These are phyloP conservation scores for Trichogramma dendrolimi DNA, from an alignment of 2,888 invertebrate genomes.

Conservation along the genomic window DNA sequence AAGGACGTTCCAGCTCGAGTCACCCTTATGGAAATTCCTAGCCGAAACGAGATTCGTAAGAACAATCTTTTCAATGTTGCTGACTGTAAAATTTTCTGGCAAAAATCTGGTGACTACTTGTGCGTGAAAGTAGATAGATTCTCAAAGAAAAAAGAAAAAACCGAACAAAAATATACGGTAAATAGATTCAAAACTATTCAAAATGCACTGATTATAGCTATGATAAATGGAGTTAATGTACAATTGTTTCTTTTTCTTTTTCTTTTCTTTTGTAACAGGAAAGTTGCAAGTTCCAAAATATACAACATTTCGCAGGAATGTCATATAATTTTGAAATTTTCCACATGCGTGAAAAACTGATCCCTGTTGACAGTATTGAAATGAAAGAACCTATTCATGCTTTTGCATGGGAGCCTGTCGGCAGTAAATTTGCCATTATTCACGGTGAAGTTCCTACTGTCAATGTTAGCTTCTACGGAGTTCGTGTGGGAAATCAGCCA, in stretches of 20 bases:
- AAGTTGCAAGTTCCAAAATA: slow-evolving; percentile 27
- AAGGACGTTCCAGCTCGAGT: slow-evolving; percentile 95
- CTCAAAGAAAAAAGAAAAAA: slow-evolving; percentile 90
- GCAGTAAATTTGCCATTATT: slow-evolving; percentile 93
- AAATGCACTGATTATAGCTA: background rate
- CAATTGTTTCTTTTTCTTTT: slow-evolving; percentile 1
- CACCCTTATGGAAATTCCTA: slow-evolving; percentile 87
- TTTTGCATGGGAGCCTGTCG: slow-evolving; percentile 97
- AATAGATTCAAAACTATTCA: slow-evolving; percentile 34
- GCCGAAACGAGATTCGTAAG: slow-evolving; percentile 78
- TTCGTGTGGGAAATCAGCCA: slow-evolving; percentile 85
- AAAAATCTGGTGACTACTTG: slow-evolving; percentile 94
- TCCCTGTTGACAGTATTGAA: slow-evolving; percentile 96
- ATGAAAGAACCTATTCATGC: slow-evolving; percentile 89
- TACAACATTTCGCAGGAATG: slow-evolving; percentile 62
- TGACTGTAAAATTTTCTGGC: slow-evolving; percentile 98
- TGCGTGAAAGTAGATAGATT: slow-evolving; percentile 91
- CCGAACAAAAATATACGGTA: slow-evolving; percentile 85
- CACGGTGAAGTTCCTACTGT: slow-evolving; percentile 87
- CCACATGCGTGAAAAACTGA: slow-evolving; percentile 95
- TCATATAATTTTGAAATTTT: slow-evolving; percentile 99
- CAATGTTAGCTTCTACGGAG: slow-evolving; percentile 87
- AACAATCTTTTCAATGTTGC: slow-evolving; percentile 98
- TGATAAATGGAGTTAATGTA: background rate
- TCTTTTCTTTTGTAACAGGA: slow-evolving; percentile 16